Conservation (phyloP, 2,113 vertebrate genomes). For the Bostrychus sinensis region DNA sequence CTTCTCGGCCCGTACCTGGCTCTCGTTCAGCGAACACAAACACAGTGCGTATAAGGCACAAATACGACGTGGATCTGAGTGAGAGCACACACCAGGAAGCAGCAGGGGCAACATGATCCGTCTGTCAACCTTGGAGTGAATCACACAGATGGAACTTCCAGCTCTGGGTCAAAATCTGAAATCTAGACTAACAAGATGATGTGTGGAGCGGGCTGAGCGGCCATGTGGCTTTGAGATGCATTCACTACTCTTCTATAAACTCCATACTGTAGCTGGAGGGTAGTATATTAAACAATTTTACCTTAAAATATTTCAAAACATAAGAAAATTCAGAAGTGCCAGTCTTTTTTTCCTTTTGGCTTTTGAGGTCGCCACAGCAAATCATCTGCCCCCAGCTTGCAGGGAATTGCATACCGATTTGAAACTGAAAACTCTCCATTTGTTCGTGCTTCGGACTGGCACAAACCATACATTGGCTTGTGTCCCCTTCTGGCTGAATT, state of each 20-base stretch:
- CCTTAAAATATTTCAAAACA: background rate
- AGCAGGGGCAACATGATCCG: conserved; percentile 70
- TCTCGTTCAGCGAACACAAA: conserved; percentile 54
- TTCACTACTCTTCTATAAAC: conserved; percentile 4
- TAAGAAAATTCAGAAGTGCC: background rate
- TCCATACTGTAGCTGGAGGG: background rate
- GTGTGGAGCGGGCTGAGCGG: conserved; percentile 31
- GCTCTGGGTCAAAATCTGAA: conserved; percentile 60
- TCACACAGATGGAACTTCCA: conserved; percentile 71
- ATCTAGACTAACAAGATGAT: conserved; percentile 69
- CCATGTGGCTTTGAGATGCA: conserved; percentile 11
- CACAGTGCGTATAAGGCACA: conserved; percentile 18
- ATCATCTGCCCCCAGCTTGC: too few relatives aligned
- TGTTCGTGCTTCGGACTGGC: background rate
- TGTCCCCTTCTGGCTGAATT: too few relatives aligned
- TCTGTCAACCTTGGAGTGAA: conserved; percentile 67
- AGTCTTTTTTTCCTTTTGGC: background rate
- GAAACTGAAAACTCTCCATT: too few relatives aligned
- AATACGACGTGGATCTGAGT: conserved; percentile 1
- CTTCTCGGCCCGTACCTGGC: conserved; percentile 71
- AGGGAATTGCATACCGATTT: too few relatives aligned
- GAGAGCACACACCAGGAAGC: conserved; percentile 41
- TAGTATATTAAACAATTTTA: background rate
- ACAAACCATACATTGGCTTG: too few relatives aligned
- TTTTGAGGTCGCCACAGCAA: background rate